A percentile compares a stretch with the other conserved stretches of the same genome.
Evolutionary conservation across 1,140 invertebrate genomes (phyloP).

Genomic region (Stenopsyche tienmushanensis): DNA sequence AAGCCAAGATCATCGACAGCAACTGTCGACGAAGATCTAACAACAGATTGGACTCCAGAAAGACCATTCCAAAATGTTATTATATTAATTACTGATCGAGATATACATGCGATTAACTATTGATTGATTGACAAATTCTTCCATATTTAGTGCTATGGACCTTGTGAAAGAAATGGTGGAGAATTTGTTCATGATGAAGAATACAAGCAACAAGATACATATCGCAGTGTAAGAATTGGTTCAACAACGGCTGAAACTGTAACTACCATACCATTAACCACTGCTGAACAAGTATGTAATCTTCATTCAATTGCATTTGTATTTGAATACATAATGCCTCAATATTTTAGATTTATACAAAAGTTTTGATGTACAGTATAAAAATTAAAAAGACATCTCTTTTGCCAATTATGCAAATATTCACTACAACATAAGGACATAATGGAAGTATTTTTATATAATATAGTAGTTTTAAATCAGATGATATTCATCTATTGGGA

Average conservation of each 20-base stretch:
- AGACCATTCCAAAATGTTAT: slow-evolving; percentile 88
- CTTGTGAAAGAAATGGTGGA: slow-evolving; percentile 16
- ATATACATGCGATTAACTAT: neutral
- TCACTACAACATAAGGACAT: too few relatives aligned
- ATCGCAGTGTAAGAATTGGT: slow-evolving; percentile 31
- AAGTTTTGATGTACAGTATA: too few relatives aligned
- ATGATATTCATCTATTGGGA: too few relatives aligned
- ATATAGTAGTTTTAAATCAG: too few relatives aligned
- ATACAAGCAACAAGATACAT: slow-evolving; percentile 24
- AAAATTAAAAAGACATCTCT: too few relatives aligned
- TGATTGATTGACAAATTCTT: neutral
- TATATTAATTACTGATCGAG: slow-evolving; percentile 19
- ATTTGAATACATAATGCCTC: neutral
- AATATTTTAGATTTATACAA: neutral
- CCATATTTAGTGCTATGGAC: slow-evolving; percentile 34
- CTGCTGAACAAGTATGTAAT: slow-evolving; percentile 37
- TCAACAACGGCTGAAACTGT: slow-evolving; percentile 24
- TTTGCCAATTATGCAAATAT: too few relatives aligned
- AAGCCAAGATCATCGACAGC: slow-evolving; percentile 48
- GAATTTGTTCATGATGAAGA: slow-evolving; percentile 23
- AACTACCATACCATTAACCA: slow-evolving; percentile 30
- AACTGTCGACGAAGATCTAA: slow-evolving; percentile 72
- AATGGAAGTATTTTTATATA: too few relatives aligned
- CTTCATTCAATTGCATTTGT: neutral
- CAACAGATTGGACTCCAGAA: slow-evolving; percentile 84